These are phyloP conservation scores for Aradophagus sp. DNA, from an alignment of 1,140 invertebrate genomes.

Conservation along the genomic window DNA sequence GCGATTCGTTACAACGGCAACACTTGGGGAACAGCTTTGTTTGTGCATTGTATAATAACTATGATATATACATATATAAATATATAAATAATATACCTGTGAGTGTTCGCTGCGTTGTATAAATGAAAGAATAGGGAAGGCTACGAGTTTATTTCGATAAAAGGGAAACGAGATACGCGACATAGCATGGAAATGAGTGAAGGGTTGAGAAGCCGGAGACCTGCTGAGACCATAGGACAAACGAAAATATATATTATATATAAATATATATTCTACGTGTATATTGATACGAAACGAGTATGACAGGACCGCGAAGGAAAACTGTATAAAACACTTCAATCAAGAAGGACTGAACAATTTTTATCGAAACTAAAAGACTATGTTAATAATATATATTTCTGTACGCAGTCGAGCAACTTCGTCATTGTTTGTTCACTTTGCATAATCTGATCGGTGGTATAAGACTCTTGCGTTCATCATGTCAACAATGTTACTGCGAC, in stretches of 20 bases:
- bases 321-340: slow-evolving; percentile 65
- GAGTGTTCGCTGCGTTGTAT: slow-evolving; percentile 74
- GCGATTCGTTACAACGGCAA: slow-evolving; percentile 4
- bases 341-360: slow-evolving; percentile 76
- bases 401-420: slow-evolving; percentile 74
- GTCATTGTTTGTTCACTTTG: slow-evolving; percentile 75
- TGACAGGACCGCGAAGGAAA: slow-evolving; percentile 40
- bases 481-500: slow-evolving; percentile 47
- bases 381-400: slow-evolving; percentile 75
- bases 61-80: slow-evolving; percentile 65
- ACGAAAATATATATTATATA: no score
- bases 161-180: slow-evolving; percentile 31
- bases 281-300: slow-evolving; percentile 54
- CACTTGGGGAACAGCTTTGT: slow-evolving; percentile 64
- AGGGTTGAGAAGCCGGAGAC: slow-evolving; percentile 41
- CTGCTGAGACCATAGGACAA: slow-evolving; percentile 48
- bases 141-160: slow-evolving; percentile 40
- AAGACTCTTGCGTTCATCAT: slow-evolving; percentile 73
- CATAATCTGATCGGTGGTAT: slow-evolving; percentile 75
- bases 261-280: slow-evolving; percentile 55
- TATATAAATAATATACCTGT: slow-evolving; percentile 73
- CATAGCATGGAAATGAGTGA: slow-evolving; percentile 14
- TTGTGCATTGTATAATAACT: slow-evolving; percentile 72
- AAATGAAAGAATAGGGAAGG: slow-evolving; percentile 60
- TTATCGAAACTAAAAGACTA: slow-evolving; percentile 77